A percentile compares a stretch with the other conserved stretches of the same genome.
Evolutionary conservation across 2,797 vertebrate species (phyloP).

Genomic region (Cyprinella venusta): DNA sequence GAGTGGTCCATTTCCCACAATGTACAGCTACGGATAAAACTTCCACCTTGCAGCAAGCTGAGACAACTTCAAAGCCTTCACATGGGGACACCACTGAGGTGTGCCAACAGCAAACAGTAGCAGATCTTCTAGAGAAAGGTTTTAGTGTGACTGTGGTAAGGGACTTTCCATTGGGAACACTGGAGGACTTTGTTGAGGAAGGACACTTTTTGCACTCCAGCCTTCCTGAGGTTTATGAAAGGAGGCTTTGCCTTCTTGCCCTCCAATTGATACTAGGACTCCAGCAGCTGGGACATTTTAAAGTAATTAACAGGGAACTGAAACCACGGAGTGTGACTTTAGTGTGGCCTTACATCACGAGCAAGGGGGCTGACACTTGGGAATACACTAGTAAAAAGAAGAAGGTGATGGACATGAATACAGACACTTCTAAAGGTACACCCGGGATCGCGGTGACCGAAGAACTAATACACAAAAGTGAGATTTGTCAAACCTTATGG

Average conservation of each 20-base stretch:
- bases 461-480: background rate
- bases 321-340: conserved; percentile 74
- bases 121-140: conserved; percentile 64
- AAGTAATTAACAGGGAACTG: conserved; percentile 64
- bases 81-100: conserved; percentile 58
- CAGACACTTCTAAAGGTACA: background rate
- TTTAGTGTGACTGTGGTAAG: conserved; percentile 64
- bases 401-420: conserved; percentile 21
- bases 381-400: conserved; percentile 50
- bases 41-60: background rate
- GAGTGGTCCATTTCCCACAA: conserved; percentile 67
- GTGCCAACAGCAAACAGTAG: conserved; percentile 51
- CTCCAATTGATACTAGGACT: conserved; percentile 80
- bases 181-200: conserved; percentile 76
- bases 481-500: conserved; percentile 65
- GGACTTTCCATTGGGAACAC: conserved; percentile 78
- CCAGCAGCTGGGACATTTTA: conserved; percentile 70
- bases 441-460: background rate
- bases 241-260: conserved; percentile 76
- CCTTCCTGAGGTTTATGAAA: conserved; percentile 70
- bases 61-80: conserved; percentile 35
- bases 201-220: conserved; percentile 57
- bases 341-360: conserved; percentile 64
- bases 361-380: background rate
- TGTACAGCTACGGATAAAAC: conserved; percentile 12